Percentiles rank a stretch among this genome's conserved stretches.
Evolutionary conservation across 2,797 vertebrate species (phyloP).

Genomic region (Hozukius guyotensis): DNA sequence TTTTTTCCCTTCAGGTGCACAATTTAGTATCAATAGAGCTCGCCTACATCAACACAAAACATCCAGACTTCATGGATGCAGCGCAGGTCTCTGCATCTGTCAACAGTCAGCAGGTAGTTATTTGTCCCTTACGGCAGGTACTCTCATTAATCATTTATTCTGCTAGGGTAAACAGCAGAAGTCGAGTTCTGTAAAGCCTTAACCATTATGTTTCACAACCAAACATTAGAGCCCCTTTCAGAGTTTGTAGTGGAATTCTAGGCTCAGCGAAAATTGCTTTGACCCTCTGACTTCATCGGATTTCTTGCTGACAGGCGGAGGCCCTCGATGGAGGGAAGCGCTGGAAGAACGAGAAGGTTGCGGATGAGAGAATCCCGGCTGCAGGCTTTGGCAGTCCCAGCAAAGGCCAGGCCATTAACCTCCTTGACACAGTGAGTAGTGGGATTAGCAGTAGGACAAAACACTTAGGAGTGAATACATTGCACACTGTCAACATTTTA

Average conservation of each 20-base stretch:
- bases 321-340: conserved; percentile 78
- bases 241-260: conserved; percentile 6
- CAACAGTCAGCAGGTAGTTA: conserved; percentile 85
- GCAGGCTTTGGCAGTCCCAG: conserved; percentile 79
- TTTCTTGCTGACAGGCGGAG: conserved; percentile 72
- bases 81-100: conserved; percentile 86
- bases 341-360: conserved; percentile 84
- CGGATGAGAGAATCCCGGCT: conserved; percentile 59
- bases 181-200: neutral
- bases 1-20: conserved; percentile 77
- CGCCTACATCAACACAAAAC: conserved; percentile 90
- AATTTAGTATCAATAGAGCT: conserved; percentile 88
- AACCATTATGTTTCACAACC: conserved; percentile 12
- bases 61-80: conserved; percentile 88
- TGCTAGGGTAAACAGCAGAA: conserved; percentile 9
- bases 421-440: conserved; percentile 85
- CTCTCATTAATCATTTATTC: conserved; percentile 22
- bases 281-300: conserved; percentile 23
- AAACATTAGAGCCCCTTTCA: conserved; percentile 4
- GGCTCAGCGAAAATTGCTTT: conserved; percentile 38
- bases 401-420: conserved; percentile 84
- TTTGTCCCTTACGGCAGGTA: conserved; percentile 25
- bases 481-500: conserved; percentile 35
- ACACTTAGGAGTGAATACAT: conserved; percentile 33
- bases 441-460: conserved; percentile 32